These are phyloP conservation scores for Sepiola atlantica DNA, from an alignment of 2,888 invertebrate species.

Conservation along the genomic window DNA sequence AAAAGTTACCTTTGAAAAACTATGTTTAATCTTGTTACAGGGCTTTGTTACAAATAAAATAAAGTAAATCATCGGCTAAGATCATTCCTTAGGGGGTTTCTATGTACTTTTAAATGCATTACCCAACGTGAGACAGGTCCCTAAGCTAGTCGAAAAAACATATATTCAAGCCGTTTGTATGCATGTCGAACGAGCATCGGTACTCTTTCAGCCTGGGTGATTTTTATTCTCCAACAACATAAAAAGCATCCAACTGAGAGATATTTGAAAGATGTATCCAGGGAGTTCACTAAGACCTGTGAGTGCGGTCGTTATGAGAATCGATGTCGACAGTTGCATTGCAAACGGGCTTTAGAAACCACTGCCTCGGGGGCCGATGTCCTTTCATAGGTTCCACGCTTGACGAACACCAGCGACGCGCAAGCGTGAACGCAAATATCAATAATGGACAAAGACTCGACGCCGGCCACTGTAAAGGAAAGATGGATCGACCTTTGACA, in stretches of 20 bases:
- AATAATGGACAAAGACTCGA: neutral
- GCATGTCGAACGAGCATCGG: neutral
- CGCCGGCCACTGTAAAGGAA: neutral
- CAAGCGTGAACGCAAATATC: neutral
- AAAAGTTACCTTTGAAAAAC: no score
- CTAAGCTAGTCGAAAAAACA: neutral
- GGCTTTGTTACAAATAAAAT: no score
- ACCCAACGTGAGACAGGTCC: no score
- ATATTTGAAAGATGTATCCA: neutral
- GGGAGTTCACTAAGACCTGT: neutral
- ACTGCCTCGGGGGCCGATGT: neutral
- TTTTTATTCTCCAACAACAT: neutral
- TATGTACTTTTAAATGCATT: no score
- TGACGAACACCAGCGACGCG: neutral
- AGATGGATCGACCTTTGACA: neutral
- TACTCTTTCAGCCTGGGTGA: neutral
- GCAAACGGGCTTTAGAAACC: neutral
- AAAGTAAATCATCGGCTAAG: no score
- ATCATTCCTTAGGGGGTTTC: no score
- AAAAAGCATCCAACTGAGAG: neutral
- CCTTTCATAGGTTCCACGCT: neutral
- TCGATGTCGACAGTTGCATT: neutral
- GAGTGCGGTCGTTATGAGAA: neutral
- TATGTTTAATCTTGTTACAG: no score
- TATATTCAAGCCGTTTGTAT: neutral